These are phyloP conservation scores for Papilio polyxenes DNA, from an alignment of 1,140 invertebrate species.

Conservation along the genomic window DNA sequence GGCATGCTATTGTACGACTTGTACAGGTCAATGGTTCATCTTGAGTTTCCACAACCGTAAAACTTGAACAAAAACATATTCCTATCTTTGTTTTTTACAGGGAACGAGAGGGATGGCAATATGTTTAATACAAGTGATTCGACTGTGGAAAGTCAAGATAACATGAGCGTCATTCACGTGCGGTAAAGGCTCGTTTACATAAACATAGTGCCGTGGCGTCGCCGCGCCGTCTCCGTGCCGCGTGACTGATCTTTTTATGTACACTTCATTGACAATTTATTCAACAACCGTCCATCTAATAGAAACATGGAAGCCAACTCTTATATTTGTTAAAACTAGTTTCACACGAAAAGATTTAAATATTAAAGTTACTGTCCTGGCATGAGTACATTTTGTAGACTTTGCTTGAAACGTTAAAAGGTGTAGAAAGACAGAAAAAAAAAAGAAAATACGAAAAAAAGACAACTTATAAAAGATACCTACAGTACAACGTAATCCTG, in stretches of 20 bases:
- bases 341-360: not conserved
- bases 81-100: too few relatives aligned
- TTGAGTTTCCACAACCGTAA: too few relatives aligned
- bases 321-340: not conserved
- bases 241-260: constrained; percentile 33
- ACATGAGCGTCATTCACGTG: constrained; percentile 17
- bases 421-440: too few relatives aligned
- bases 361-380: not conserved
- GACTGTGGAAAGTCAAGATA: not conserved
- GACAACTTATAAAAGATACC: too few relatives aligned
- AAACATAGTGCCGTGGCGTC: constrained; percentile 22
- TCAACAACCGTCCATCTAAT: not conserved
- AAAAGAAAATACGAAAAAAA: too few relatives aligned
- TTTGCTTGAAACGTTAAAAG: too few relatives aligned
- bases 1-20: not conserved
- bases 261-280: not conserved
- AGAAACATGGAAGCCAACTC: not conserved
- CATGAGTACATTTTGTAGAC: too few relatives aligned
- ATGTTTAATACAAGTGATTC: too few relatives aligned
- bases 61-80: too few relatives aligned
- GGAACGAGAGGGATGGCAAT: too few relatives aligned
- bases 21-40: not conserved
- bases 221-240: constrained; percentile 23
- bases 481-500: not conserved
- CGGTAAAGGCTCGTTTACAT: constrained; percentile 26